Base-by-base conservation (phyloP, 1,140 invertebrate genomes). In the Pseudomyrmex gracilis region DNA sequence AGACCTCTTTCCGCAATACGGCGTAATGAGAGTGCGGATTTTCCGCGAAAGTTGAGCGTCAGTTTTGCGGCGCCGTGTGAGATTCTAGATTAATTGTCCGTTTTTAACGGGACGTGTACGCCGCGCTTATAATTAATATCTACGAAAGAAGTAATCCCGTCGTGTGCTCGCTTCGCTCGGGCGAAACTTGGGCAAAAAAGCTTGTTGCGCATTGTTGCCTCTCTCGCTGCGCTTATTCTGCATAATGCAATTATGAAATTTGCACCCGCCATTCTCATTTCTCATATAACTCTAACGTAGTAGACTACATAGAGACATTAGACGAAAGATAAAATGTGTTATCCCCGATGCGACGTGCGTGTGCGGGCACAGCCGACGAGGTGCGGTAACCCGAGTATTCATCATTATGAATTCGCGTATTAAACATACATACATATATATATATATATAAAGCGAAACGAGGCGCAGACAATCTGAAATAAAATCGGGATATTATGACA, bases 101-200 rank as follows among this genome's bases (percentile, higher is more conserved):
- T 80, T 80, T 80, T 80, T 80, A 80, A 80, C 53, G 13, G 66
- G 64, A 80, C 66, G 71, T 49, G 55, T 49, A 70, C 66, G 53
- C 53, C 49, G 66, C 66, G 66, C 76, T 80, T 80, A 80, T 80
- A 80, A 80, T 80, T 80, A 80, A 80, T 80, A 80, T 80, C 76
- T 80, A 71, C 76, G 66, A 80, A 80, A 80, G 53, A 80, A 80
- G 66, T 80, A 80, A 80, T 80, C 66, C 66, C 76, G 66, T 58
- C 5, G 17, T 9, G 15, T 43, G 64, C 74, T 22, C 34, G 61
- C 63, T 45, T 17, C 20, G 76, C 53, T 70, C 66, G 22, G 53
- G 47, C 76, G 53, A 34, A 71, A 80, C 76, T 80, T 80, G 43
- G 34, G n/a, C 43, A 80, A 80, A 80, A 78, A 80, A 80, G 76